A percentile compares a stretch with the other conserved stretches of the same genome.
Evolutionary conservation across 2,113 vertebrate species (phyloP).

Genomic region (Caloenas nicobarica): DNA sequence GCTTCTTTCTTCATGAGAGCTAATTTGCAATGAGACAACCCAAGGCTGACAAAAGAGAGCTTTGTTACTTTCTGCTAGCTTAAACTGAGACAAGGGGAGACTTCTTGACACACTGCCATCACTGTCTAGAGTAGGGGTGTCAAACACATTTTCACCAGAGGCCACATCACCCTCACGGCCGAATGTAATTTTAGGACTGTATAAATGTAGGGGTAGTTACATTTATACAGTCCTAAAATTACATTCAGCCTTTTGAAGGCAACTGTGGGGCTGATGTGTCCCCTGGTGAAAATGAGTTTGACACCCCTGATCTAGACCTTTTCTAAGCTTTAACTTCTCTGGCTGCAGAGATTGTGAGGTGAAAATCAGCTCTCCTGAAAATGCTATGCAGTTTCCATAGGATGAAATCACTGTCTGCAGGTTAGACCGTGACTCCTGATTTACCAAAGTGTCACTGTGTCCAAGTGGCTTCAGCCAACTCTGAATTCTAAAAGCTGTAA

Average conservation of each 20-base stretch:
- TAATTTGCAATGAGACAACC: constrained; percentile 9
- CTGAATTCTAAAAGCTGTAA: neutral
- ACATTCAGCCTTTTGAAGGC: too few relatives aligned
- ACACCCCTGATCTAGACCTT: neutral
- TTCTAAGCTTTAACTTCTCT: neutral
- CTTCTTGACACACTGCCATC: neutral
- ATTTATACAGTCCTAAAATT: too few relatives aligned
- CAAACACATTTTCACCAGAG: too few relatives aligned
- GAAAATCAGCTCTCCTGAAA: neutral
- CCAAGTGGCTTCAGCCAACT: neutral
- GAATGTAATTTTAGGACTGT: too few relatives aligned
- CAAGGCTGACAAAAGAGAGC: neutral
- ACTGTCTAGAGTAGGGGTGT: neutral
- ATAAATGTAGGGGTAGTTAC: too few relatives aligned
- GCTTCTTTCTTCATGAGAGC: neutral
- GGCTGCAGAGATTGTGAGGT: neutral
- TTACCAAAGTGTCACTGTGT: neutral
- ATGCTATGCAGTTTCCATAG: neutral
- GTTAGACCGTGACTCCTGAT: neutral
- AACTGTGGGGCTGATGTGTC: too few relatives aligned
- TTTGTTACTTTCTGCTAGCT: neutral
- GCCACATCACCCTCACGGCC: too few relatives aligned
- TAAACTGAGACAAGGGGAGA: neutral
- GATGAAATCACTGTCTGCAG: neutral
- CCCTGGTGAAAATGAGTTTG: too few relatives aligned